Base-by-base conservation (phyloP, 2,113 vertebrate species). In the Colossoma macropomum region DNA sequence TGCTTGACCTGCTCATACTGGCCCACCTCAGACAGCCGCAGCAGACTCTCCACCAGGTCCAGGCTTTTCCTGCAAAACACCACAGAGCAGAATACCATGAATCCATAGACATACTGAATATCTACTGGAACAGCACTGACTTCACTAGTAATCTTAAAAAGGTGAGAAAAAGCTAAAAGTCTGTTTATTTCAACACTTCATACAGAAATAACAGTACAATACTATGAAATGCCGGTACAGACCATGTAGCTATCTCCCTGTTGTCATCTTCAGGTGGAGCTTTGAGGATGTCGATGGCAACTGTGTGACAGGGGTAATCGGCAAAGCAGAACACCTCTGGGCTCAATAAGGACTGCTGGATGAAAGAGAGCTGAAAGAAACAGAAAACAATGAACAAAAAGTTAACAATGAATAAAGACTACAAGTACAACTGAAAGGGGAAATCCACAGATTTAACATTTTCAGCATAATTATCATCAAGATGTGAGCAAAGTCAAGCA, bases 191-290 rank as follows among this genome's bases (percentile, higher is more conserved):
- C 34, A 38, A 38, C 34, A 4, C 7, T 38, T 38, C 3, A 38
- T 38, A 38, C 34, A 38, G 34, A 50, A 4, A 50, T 8, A 13
- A 50, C 48, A 50, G 28, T 6, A 66, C 16, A 9, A 17, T n/a
- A 54, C 23, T 78, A 78, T 41, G 41, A 19, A 15, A 65, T 2
- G 38, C 32, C 4, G 21, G 10, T 56, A 87, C 65, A 69, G 45
- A 99, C 98, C 98, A 99, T 75, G 98, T 99, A 23, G 97, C 97
- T 88, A 99, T 99, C 93, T 99, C 98, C 89, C 97, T 93, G 93
- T 99, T 99, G 92, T 99, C 98, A 90, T 99, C 98, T 90, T 99
- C 98, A n/a, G 98, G 98, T 84, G 97, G 98, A 77, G 98, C 98
- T 95, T 99, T 99, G 65, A 99, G 94, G 88, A 99, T 99, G 91